Conservation (phyloP, 2,797 vertebrate species). For the Poeciliopsis turneri region DNA sequence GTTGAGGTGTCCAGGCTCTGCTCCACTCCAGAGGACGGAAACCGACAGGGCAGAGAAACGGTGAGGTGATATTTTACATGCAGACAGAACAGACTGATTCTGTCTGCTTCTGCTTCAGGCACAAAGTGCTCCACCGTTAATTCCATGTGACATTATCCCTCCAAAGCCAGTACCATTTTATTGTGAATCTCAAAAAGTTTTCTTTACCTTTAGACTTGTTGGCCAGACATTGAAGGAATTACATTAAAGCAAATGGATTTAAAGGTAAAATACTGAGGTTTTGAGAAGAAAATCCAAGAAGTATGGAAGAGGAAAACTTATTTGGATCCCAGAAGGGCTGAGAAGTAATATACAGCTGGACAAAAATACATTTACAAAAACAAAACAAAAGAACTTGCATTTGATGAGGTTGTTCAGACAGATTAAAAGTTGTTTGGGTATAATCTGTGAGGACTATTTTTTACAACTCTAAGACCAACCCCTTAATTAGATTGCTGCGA, state of each 20-base stretch:
- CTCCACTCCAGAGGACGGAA: conserved; percentile 13
- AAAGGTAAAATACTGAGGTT: not conserved
- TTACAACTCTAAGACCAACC: not conserved
- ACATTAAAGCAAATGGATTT: not conserved
- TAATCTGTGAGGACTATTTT: conserved; percentile 4
- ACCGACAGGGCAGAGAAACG: conserved; percentile 18
- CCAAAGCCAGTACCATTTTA: conserved; percentile 60
- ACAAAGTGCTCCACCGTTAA: conserved; percentile 35
- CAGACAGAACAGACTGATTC: conserved; percentile 42
- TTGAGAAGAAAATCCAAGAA: not conserved
- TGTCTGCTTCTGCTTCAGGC: conserved; percentile 20
- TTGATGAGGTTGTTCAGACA: not conserved
- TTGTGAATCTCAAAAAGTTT: conserved; percentile 40
- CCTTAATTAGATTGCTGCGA: not conserved
- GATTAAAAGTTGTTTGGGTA: conserved; percentile 7
- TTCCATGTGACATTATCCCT: conserved; percentile 50
- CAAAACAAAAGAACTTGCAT: not conserved
- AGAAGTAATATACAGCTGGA: not conserved
- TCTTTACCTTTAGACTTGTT: conserved; percentile 19
- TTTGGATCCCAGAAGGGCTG: not conserved
- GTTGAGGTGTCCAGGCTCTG: conserved; percentile 36
- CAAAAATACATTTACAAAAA: not conserved
- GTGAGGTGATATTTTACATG: conserved; percentile 57
- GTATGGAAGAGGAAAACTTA: not conserved
- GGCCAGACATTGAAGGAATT: conserved; percentile 1